A percentile compares a stretch with the other conserved stretches of the same genome.
Conservation (phyloP, 2,888 invertebrate species). For the Dicranocentrus wangi region DNA sequence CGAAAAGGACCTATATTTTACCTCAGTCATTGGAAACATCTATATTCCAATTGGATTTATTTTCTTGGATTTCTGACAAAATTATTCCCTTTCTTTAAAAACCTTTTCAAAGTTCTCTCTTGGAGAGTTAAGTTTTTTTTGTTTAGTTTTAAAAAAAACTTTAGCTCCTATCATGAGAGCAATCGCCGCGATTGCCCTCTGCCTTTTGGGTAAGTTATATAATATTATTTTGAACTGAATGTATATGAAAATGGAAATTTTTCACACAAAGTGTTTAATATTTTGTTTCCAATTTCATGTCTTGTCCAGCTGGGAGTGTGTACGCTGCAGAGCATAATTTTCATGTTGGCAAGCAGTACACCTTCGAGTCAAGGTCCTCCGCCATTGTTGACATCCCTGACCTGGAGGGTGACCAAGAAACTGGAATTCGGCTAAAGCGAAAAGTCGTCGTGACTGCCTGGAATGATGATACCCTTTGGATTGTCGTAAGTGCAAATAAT, state of each 20-base stretch:
- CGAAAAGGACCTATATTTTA: slow-evolving; percentile 12
- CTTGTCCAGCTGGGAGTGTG: slow-evolving; percentile 54
- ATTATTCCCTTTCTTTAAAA: neutral
- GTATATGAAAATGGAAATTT: slow-evolving; percentile 12
- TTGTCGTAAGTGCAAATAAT: slow-evolving; percentile 30
- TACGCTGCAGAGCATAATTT: slow-evolving; percentile 59
- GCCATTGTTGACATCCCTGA: slow-evolving; percentile 25
- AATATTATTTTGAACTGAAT: neutral
- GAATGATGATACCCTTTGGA: slow-evolving; percentile 39
- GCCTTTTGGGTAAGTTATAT: slow-evolving; percentile 51
- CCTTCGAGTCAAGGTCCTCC: slow-evolving; percentile 41
- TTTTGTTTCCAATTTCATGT: neutral
- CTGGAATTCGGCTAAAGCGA: slow-evolving; percentile 30
- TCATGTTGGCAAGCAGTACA: slow-evolving; percentile 54
- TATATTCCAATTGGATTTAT: slow-evolving; percentile 11
- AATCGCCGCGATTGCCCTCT: slow-evolving; percentile 58
- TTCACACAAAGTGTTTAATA: neutral
- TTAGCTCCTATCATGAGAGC: slow-evolving; percentile 58
- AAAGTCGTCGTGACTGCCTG: slow-evolving; percentile 26
- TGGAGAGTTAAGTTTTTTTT: slow-evolving; percentile 25
- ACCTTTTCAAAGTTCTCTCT: neutral
- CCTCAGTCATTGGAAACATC: neutral
- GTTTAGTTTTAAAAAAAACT: slow-evolving; percentile 14
- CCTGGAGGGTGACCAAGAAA: slow-evolving; percentile 48
- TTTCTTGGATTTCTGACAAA: neutral